Conservation (phyloP, 2,113 vertebrate species). For the Tapirus terrestris region DNA sequence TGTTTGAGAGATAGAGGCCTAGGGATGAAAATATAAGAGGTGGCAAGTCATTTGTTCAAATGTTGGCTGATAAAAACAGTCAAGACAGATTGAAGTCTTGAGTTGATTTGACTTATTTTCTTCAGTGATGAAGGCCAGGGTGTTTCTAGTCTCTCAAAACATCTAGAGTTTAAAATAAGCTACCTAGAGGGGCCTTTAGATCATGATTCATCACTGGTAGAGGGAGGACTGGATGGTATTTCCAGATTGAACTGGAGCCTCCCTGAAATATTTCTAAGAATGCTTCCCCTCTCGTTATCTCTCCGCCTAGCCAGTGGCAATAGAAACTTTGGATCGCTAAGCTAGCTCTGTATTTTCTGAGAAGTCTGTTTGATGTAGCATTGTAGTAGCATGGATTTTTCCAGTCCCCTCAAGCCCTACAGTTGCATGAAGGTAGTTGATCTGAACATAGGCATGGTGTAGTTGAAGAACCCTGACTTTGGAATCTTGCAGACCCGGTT, state of each 20-base stretch:
- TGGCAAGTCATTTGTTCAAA: constrained; percentile 85
- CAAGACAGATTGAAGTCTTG: constrained; percentile 86
- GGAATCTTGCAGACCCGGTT: neutral
- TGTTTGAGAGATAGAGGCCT: constrained; percentile 81
- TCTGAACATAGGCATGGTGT: neutral
- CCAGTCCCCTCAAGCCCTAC: neutral
- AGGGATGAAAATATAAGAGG: constrained; percentile 86
- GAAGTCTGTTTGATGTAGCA: neutral
- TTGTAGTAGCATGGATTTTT: neutral
- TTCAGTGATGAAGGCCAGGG: constrained; percentile 80
- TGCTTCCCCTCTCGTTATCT: constrained; percentile 66
- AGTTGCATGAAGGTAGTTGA: neutral
- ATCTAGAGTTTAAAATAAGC: constrained; percentile 86
- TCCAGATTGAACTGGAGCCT: constrained; percentile 76
- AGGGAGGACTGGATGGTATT: constrained; percentile 78
- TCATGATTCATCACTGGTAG: constrained; percentile 81
- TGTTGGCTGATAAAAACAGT: constrained; percentile 86
- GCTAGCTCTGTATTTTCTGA: constrained; percentile 21
- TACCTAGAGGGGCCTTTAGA: constrained; percentile 83
- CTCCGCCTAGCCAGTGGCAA: constrained; percentile 46
- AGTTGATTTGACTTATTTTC: constrained; percentile 88
- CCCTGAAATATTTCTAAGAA: constrained; percentile 78
- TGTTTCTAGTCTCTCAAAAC: constrained; percentile 82
- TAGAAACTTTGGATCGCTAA: neutral
- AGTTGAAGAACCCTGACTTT: neutral